Conservation (phyloP, 1,140 invertebrate genomes). For the Cheumatopsyche charites region DNA sequence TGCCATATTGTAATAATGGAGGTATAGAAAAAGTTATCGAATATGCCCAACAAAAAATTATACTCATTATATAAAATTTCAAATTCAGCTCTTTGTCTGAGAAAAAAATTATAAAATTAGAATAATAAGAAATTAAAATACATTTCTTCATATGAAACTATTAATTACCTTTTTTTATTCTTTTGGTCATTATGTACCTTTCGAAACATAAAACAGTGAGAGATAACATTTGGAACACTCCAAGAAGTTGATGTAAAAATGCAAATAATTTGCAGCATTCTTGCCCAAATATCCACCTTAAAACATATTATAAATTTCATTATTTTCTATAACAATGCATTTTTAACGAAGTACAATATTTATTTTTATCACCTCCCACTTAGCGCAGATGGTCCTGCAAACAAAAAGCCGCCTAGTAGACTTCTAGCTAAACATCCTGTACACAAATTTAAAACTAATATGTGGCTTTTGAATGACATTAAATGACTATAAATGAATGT, state of each 20-base stretch:
- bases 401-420: conserved; percentile 60
- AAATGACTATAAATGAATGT: conserved; percentile 62
- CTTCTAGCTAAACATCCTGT: conserved; percentile 58
- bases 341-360: conserved; percentile 1
- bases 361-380: conserved; percentile 60
- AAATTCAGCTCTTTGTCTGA: conserved; percentile 57
- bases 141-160: not conserved
- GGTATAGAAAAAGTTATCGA: conserved; percentile 56
- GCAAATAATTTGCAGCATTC: conserved; percentile 60
- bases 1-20: conserved; percentile 59
- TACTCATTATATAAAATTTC: conserved; percentile 55
- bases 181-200: conserved; percentile 57
- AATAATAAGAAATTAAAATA: not conserved
- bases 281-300: conserved; percentile 61
- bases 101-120: not conserved
- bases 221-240: conserved; percentile 60
- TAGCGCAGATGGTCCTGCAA: conserved; percentile 60
- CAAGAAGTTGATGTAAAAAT: conserved; percentile 61
- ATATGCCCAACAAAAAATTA: conserved; percentile 56
- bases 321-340: conserved; percentile 5
- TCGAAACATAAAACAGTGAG: conserved; percentile 58
- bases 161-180: conserved; percentile 55
- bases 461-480: conserved; percentile 58
- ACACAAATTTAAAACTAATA: conserved; percentile 60
- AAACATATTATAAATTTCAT: conserved; percentile 46